Conservation (phyloP, 2,113 vertebrate genomes). For the Pundamilia nyererei region DNA sequence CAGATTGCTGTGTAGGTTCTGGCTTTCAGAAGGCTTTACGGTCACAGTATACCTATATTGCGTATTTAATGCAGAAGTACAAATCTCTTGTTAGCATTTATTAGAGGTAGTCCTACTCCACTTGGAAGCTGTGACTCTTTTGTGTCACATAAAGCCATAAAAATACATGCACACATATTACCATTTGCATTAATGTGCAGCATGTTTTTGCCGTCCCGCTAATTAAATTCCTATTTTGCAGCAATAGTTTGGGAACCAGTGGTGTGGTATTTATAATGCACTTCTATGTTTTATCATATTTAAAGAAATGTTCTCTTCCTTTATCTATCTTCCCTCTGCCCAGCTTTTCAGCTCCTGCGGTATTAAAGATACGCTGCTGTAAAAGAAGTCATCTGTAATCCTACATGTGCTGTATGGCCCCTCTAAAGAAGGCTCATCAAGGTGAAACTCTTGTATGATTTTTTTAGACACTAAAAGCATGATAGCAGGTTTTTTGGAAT, state of each 20-base stretch:
- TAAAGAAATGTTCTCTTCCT: background rate
- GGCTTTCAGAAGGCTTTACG: background rate
- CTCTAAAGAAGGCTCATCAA: constrained; percentile 23
- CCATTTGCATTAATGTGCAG: background rate
- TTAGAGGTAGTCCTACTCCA: background rate
- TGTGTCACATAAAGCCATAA: background rate
- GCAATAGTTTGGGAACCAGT: background rate
- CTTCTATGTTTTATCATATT: background rate
- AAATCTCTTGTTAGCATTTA: background rate
- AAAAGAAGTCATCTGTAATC: constrained; percentile 48
- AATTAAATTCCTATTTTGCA: background rate
- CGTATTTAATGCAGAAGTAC: background rate
- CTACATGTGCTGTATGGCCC: background rate
- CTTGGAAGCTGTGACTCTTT: background rate
- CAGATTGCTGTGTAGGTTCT: background rate
- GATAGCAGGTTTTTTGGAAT: constrained; percentile 17
- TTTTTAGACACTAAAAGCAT: constrained; percentile 35
- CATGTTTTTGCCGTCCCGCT: background rate
- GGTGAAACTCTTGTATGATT: constrained; percentile 33
- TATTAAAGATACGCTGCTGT: background rate
- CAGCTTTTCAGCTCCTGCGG: background rate
- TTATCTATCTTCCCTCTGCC: background rate
- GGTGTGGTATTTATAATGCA: background rate
- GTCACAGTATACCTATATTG: background rate
- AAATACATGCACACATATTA: background rate